Evolutionary conservation across 2,113 vertebrate species (phyloP), one percentile per base, ranked within the genome.

Genomic region (Chauna torquata): DNA sequence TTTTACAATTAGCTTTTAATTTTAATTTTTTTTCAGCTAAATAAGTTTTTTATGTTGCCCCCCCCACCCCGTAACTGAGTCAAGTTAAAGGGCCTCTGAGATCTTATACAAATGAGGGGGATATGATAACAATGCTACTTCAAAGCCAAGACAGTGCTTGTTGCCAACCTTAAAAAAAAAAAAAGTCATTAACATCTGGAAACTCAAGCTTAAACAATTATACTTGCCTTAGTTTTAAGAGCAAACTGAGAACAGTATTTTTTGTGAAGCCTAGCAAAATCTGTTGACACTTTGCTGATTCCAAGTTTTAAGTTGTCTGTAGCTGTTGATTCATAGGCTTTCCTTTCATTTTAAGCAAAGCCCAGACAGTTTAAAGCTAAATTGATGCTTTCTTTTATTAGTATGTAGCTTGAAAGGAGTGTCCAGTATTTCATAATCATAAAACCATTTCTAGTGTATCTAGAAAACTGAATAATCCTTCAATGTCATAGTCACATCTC

Each of bases 301-400:
- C 45, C 47, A 3, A 0, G 15, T 22, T 52, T 34, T 18, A 20
- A 17, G n/a, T 4, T 65, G 42, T 13, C 44, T 34, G 32, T 27
- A 69, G 49, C 49, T 49, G 2, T 34, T 3, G 19, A 7, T 13
- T 14, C 20, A 0, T 0, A 11, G 34, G 5, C 16, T 32, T 36
- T 40, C 28, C 25, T 55, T 38, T 74, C 57, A 28, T 62, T 70
- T 34, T 0, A 57, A 13, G 50, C 17, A 4, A 19, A 61, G 40
- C 70, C 49, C 38, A 27, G 62, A 19, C 32, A 49, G 49, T 3
- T 47, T 14, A 55, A 10, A 36, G 64, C 81, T 66, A 9, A 57
- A 14, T 9, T 12, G 75, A 0, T 54, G 8, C 34, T 34, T 49
- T 23, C 34, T 61, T 22, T 16, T 4, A 1, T 13, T 61, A 18